Conservation (phyloP, 2,888 invertebrate species). For the Eristalinus sepulchralis region DNA sequence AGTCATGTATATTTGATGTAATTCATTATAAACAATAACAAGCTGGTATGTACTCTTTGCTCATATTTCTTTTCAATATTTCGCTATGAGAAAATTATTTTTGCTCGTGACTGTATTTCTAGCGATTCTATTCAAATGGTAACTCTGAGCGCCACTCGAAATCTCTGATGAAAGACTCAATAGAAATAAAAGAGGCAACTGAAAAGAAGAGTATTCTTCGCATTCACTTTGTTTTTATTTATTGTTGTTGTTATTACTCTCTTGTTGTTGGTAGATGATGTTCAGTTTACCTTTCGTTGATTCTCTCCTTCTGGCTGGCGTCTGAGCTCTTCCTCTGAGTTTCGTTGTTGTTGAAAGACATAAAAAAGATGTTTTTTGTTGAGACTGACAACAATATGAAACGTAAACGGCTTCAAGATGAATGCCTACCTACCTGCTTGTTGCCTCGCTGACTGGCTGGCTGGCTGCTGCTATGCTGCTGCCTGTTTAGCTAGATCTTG, state of each 20-base stretch:
- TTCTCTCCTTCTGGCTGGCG: constrained; percentile 52
- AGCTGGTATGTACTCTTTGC: too few relatives aligned
- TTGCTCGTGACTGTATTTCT: too few relatives aligned
- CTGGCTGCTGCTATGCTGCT: constrained; percentile 17
- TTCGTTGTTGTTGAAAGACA: constrained; percentile 67
- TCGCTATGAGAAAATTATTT: not conserved
- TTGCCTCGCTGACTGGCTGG: constrained; percentile 19
- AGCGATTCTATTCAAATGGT: constrained; percentile 46
- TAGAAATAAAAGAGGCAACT: constrained; percentile 29
- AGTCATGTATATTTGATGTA: too few relatives aligned
- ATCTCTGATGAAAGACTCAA: constrained; percentile 32
- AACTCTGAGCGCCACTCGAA: constrained; percentile 65
- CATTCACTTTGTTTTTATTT: constrained; percentile 63
- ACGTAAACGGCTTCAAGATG: constrained; percentile 70
- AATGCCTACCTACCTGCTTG: constrained; percentile 67
- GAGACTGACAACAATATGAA: constrained; percentile 68
- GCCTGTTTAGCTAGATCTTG: constrained; percentile 69
- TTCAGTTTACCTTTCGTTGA: constrained; percentile 56
- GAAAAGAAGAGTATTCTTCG: constrained; percentile 61
- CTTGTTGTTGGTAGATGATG: constrained; percentile 50
- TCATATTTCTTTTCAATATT: constrained; percentile 1
- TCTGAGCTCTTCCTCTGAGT: constrained; percentile 45
- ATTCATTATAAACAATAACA: too few relatives aligned
- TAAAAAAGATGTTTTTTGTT: constrained; percentile 68
- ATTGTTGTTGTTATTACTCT: constrained; percentile 62